These are phyloP conservation scores for Xenus cinereus DNA, from an alignment of 2,113 vertebrate species.

Conservation along the genomic window DNA sequence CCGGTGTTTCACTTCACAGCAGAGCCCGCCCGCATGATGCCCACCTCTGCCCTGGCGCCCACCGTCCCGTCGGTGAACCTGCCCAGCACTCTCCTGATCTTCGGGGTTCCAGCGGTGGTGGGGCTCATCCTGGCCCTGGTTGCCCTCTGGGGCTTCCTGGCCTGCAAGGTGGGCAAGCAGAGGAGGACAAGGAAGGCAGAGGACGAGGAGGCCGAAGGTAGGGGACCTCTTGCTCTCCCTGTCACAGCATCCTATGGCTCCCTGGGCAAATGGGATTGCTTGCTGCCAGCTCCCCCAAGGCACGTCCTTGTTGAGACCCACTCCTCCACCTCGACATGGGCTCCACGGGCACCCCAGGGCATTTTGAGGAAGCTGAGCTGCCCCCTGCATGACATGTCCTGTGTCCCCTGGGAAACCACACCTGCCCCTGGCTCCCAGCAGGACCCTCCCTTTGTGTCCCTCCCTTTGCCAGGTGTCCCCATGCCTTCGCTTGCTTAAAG, in stretches of 20 bases:
- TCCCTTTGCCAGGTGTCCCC: not conserved
- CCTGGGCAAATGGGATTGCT: not conserved
- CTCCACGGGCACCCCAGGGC: not conserved
- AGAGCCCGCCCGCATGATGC: not conserved
- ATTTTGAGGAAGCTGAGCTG: not conserved
- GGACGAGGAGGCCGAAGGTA: slow-evolving; percentile 30
- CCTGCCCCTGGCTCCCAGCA: not conserved
- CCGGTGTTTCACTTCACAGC: not conserved
- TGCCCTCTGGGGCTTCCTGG: slow-evolving; percentile 6
- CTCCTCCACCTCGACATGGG: not conserved
- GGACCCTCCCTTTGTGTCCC: not conserved
- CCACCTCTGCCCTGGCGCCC: not conserved
- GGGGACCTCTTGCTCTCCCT: not conserved
- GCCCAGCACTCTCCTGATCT: not conserved
- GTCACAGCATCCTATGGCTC: not conserved
- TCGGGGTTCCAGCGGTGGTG: not conserved
- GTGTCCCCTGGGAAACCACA: not conserved
- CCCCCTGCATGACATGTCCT: not conserved
- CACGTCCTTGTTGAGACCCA: not conserved
- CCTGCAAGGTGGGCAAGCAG: not conserved
- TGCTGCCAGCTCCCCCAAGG: not conserved
- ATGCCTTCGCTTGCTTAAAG: not conserved
- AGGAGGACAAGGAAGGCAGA: not conserved
- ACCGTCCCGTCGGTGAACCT: not conserved
- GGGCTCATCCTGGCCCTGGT: not conserved